phyloP scores from a whole-genome alignment of 2,113 vertebrate species.

The Mustelus asterias region DNA sequence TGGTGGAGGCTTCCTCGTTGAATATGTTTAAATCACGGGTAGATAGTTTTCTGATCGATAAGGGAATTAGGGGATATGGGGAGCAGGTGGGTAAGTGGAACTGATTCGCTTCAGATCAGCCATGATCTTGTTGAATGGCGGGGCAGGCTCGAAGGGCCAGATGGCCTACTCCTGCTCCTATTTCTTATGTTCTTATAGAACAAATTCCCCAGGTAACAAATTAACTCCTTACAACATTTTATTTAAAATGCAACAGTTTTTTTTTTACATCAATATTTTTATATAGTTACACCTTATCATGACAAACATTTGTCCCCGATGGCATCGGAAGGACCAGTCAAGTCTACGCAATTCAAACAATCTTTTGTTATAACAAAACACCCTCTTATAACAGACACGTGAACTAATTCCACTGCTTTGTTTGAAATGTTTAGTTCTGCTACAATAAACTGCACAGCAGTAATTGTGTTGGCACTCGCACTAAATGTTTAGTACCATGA shows the following conservation, averaged over 20 bases:
- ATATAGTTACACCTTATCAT: background rate
- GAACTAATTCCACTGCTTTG: background rate
- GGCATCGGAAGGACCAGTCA: background rate
- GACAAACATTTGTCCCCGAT: background rate
- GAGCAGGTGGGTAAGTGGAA: too few relatives aligned
- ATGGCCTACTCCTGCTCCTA: too few relatives aligned
- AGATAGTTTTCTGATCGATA: too few relatives aligned
- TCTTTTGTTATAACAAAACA: conserved; percentile 19
- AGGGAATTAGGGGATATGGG: too few relatives aligned
- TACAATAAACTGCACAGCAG: conserved; percentile 18
- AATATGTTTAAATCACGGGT: too few relatives aligned
- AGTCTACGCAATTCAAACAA: background rate
- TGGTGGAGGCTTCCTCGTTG: too few relatives aligned
- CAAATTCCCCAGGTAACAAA: background rate
- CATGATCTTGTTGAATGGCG: too few relatives aligned
- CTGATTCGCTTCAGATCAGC: too few relatives aligned
- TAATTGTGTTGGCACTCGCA: background rate
- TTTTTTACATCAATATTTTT: background rate
- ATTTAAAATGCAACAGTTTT: background rate
- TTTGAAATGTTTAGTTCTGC: background rate
- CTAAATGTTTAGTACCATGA: background rate
- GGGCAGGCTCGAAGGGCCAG: too few relatives aligned
- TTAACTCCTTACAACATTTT: background rate
- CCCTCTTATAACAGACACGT: background rate
- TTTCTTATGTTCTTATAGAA: too few relatives aligned